A percentile compares a stretch with the other conserved stretches of the same genome.
These are phyloP conservation scores for Hesperophylax magnus DNA, from an alignment of 1,140 invertebrate species.

Conservation along the genomic window DNA sequence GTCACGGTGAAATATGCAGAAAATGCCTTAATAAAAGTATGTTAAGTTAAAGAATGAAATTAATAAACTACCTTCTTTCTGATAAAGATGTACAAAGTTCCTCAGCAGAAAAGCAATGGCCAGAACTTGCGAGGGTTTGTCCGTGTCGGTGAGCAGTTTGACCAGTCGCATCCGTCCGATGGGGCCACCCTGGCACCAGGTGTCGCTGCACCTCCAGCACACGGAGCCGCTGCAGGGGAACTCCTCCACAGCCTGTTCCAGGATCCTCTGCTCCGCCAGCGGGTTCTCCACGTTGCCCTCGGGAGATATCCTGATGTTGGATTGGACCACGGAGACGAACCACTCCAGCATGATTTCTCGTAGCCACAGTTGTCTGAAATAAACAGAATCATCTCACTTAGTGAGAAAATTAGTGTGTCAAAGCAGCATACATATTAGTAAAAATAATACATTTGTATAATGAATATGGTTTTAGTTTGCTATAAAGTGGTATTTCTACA, in stretches of 20 bases:
- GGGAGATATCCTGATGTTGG: constrained; percentile 10
- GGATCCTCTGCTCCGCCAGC: constrained; percentile 8
- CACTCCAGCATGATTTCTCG: constrained; percentile 50
- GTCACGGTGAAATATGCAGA: too few relatives aligned
- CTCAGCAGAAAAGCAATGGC: constrained; percentile 41
- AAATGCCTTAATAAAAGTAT: too few relatives aligned
- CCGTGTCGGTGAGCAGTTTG: constrained; percentile 27
- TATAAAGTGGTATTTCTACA: too few relatives aligned
- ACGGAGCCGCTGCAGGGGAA: constrained; percentile 42
- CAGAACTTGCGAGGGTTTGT: constrained; percentile 32
- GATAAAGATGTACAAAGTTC: constrained; percentile 51
- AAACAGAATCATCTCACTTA: background rate
- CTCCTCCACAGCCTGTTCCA: constrained; percentile 29
- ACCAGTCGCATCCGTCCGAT: constrained; percentile 31
- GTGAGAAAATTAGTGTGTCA: too few relatives aligned
- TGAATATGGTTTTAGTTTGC: too few relatives aligned
- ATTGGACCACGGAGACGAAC: constrained; percentile 14
- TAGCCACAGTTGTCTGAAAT: constrained; percentile 45
- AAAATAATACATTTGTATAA: too few relatives aligned
- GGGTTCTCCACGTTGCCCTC: background rate
- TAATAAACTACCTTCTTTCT: constrained; percentile 41
- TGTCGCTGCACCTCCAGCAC: constrained; percentile 23
- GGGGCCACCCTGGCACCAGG: constrained; percentile 18
- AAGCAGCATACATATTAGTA: too few relatives aligned
- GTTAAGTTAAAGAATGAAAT: background rate